Percentiles rank a stretch among this genome's conserved stretches.
Evolutionary conservation across 2,888 invertebrate species (phyloP).

Genomic region (Eilema griseolum): DNA sequence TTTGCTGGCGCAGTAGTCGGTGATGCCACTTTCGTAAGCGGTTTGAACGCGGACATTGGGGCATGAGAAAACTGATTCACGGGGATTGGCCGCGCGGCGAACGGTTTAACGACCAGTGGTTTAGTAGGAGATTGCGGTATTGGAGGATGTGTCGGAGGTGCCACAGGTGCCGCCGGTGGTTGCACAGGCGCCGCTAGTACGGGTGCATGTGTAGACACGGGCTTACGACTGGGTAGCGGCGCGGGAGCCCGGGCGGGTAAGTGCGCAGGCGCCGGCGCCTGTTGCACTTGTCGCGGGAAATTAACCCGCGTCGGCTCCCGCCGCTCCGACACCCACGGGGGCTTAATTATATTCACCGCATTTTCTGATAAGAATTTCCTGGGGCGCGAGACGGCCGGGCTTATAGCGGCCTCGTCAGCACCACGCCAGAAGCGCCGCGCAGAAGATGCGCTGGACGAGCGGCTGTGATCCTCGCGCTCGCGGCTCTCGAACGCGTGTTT

Average conservation of each 20-base stretch:
- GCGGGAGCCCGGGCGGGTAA: conserved; percentile 27
- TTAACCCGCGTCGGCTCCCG: conserved; percentile 60
- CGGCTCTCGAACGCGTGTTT: conserved; percentile 93
- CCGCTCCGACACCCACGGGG: conserved; percentile 79
- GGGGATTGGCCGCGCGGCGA: conserved; percentile 86
- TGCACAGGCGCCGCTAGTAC: conserved; percentile 26
- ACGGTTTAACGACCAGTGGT: conserved; percentile 73
- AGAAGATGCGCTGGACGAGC: conserved; percentile 82
- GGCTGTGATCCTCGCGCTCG: conserved; percentile 68
- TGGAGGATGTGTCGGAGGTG: conserved; percentile 39
- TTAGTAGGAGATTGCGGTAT: conserved; percentile 69
- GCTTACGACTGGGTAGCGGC: conserved; percentile 26
- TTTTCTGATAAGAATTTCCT: conserved; percentile 65
- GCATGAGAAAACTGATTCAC: conserved; percentile 93
- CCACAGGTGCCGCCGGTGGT: conserved; percentile 20
- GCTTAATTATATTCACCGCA: conserved; percentile 71
- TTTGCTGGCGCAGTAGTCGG: conserved; percentile 71
- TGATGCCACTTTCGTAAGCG: conserved; percentile 80
- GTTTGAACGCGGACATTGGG: conserved; percentile 92
- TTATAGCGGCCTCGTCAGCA: conserved; percentile 84
- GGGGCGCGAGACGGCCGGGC: conserved; percentile 55
- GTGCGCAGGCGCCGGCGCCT: conserved; percentile 35
- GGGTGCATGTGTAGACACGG: conserved; percentile 28
- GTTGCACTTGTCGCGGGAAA: conserved; percentile 48
- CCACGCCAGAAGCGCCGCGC: conserved; percentile 89